Evolutionary conservation across 2,888 invertebrate species (phyloP).

Genomic region (Labia minor): DNA sequence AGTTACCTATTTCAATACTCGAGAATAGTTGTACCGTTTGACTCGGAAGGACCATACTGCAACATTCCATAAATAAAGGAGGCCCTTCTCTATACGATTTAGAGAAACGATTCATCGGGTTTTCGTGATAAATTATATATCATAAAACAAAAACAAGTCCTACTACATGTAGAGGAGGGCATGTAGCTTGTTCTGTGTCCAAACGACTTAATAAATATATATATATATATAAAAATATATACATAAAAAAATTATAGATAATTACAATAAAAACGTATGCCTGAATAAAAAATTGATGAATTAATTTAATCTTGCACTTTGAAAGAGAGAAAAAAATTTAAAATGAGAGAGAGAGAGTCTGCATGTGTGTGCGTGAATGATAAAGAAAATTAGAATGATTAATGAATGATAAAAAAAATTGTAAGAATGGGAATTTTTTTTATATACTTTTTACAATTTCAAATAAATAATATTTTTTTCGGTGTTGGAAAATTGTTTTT

Average conservation of each 20-base stretch:
- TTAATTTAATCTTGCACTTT: not conserved
- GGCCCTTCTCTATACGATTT: not conserved
- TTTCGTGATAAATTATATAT: not conserved
- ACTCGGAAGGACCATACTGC: too few species aligned
- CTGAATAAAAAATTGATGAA: not conserved
- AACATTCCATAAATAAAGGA: not conserved
- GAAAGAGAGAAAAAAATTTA: not conserved
- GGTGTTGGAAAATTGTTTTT: not conserved
- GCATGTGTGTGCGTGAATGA: not conserved
- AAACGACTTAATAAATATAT: not conserved
- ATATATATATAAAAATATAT: not conserved
- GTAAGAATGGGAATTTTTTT: not conserved
- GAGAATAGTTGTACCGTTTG: not conserved
- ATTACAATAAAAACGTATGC: not conserved
- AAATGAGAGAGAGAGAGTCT: not conserved
- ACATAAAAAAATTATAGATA: not conserved
- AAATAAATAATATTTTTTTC: slow-evolving; percentile 4
- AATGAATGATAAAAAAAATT: not conserved
- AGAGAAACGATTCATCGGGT: not conserved
- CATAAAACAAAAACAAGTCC: not conserved
- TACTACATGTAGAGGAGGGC: not conserved
- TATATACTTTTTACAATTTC: not conserved
- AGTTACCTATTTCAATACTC: not conserved
- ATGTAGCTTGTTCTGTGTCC: not conserved
- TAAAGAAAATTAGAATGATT: too few species aligned